Conservation (phyloP, 1,140 invertebrate genomes). For the Capitella teleta region DNA sequence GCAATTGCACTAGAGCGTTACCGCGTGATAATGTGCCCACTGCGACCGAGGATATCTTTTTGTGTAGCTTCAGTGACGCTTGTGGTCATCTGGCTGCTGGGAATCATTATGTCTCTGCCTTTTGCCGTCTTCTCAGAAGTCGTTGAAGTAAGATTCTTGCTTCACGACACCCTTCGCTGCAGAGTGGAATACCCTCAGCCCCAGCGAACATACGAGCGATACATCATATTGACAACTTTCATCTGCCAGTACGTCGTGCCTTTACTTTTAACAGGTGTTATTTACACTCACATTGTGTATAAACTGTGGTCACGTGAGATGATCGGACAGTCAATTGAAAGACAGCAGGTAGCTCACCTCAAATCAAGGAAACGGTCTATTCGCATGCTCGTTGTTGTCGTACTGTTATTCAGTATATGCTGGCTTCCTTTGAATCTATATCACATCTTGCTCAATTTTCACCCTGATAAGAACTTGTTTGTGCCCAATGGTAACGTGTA, state of each 20-base stretch:
- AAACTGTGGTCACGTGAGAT: conserved; percentile 24
- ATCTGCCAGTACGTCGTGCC: conserved; percentile 48
- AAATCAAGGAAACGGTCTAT: conserved; percentile 39
- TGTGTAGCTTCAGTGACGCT: conserved; percentile 36
- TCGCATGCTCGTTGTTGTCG: conserved; percentile 42
- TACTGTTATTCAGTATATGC: conserved; percentile 43
- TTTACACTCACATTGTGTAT: conserved; percentile 36
- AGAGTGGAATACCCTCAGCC: conserved; percentile 30
- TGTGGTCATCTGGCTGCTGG: conserved; percentile 42
- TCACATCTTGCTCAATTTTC: too few relatives aligned
- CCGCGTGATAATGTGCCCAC: conserved; percentile 44
- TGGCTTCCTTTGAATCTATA: conserved; percentile 49
- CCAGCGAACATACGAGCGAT: conserved; percentile 27
- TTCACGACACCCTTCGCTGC: conserved; percentile 27
- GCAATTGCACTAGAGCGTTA: conserved; percentile 48
- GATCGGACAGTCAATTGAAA: conserved; percentile 15
- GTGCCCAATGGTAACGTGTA: too few relatives aligned
- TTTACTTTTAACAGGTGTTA: conserved; percentile 38
- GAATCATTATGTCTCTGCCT: conserved; percentile 43
- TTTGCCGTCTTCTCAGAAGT: conserved; percentile 43
- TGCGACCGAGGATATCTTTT: conserved; percentile 39
- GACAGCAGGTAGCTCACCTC: conserved; percentile 25
- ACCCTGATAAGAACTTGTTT: too few relatives aligned
- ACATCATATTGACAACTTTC: conserved; percentile 41
- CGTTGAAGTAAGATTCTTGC: conserved; percentile 12